Conservation (phyloP, 1,140 invertebrate genomes). For the Lasaia peninsularis region DNA sequence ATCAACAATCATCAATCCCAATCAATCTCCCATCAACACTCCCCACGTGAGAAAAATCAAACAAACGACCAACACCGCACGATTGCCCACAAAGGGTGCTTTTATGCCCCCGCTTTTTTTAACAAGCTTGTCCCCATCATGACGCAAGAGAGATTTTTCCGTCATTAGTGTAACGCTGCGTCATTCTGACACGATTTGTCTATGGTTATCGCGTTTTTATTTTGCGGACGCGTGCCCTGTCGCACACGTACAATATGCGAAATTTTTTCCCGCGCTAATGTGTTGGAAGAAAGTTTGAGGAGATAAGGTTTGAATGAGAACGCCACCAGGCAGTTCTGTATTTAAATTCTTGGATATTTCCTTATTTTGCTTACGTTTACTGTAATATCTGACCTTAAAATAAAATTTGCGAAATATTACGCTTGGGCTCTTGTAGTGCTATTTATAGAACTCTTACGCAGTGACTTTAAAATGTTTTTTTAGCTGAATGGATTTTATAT, state of each 20-base stretch:
- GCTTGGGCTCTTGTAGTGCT: neutral
- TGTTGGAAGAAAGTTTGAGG: constrained; percentile 60
- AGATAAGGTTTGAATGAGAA: constrained; percentile 63
- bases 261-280: constrained; percentile 60
- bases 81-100: constrained; percentile 51
- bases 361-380: neutral
- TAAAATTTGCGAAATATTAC: neutral
- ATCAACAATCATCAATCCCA: constrained; percentile 63
- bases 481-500: too few relatives aligned
- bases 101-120: constrained; percentile 45
- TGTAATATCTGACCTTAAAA: neutral
- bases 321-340: constrained; percentile 42
- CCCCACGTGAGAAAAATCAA: constrained; percentile 64
- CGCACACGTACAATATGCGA: constrained; percentile 66
- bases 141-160: constrained; percentile 58
- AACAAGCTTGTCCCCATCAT: constrained; percentile 41
- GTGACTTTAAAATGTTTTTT: too few relatives aligned
- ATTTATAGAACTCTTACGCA: too few relatives aligned
- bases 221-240: constrained; percentile 51
- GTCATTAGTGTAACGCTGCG: constrained; percentile 63
- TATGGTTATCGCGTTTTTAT: constrained; percentile 63
- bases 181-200: constrained; percentile 69
- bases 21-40: constrained; percentile 56
- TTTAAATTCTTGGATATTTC: constrained; percentile 17
- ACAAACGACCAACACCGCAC: constrained; percentile 49